Evolutionary conservation across 2,888 invertebrate species (phyloP), one percentile per base, ranked within the genome.

Genomic region (Brassicogethes aeneus): DNA sequence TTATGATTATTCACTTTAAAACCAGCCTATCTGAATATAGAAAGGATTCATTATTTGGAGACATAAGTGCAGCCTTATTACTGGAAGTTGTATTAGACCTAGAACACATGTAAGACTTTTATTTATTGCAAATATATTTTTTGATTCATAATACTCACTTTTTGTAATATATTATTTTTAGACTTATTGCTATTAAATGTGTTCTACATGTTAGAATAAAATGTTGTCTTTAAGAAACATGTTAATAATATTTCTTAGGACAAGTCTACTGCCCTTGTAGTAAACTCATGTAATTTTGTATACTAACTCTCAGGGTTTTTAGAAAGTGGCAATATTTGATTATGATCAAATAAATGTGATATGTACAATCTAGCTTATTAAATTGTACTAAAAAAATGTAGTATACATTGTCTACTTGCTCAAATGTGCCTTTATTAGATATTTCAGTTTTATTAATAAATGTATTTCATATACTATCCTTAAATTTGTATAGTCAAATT

Each of bases 361-460:
- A 59, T 55, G 56, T 58, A 57, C 52, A 55, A 58, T 52, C 52
- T 57, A 56, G 57, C 51, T 53, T 55, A 36, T 44, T 47, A 47
- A 53, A 52, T 48, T 54, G 51, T 54, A 54, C 53, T 37, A 44
- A 47, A 40, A 40, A 40, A 39, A 50, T 53, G 54, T 56, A 60
- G 59, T 61, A 59, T 59, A 59, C 55, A 55, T 56, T 60, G 55
- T 59, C 55, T 54, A 59, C 60, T 62, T 64, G 64, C 64, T 65
- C 65, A 65, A 63, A 59, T 64, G 65, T 65, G 65, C 65, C 65
- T 65, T 65, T 58, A 53, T 53, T 59, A 55, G 51, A 48, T 35
- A 38, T 44, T 44, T 37, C 17, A 7, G 39, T 45, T 48, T 23
- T 37, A 39, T 33, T 14, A 15, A 39, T 45, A 15, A 43, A 39